Evolutionary conservation across 2,113 vertebrate species (phyloP).

Genomic region (Elgaria multicarinata): DNA sequence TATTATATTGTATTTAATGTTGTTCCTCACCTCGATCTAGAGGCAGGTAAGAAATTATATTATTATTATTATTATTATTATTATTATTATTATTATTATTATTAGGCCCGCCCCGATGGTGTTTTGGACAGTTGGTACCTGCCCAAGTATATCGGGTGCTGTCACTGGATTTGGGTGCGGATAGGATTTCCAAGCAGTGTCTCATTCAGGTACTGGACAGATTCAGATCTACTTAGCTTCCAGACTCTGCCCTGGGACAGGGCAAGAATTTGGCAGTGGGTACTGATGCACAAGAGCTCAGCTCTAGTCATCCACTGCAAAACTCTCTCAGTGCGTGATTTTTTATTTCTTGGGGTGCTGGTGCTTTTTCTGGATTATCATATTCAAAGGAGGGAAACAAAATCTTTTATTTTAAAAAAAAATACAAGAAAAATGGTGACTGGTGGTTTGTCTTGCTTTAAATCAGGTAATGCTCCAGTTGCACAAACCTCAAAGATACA

Average conservation of each 20-base stretch:
- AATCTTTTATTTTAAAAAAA: no score
- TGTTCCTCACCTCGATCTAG: no score
- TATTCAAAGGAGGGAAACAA: neutral
- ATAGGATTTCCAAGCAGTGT: neutral
- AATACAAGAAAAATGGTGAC: neutral
- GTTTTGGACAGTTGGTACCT: neutral
- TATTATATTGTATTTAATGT: no score
- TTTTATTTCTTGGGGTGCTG: neutral
- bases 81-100: no score
- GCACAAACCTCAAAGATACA: neutral
- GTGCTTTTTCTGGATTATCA: no score
- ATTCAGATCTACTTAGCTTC: neutral
- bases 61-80: no score
- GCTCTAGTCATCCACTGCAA: neutral
- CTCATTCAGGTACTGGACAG: neutral
- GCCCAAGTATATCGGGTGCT: neutral
- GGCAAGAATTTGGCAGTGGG: neutral
- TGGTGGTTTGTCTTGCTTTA: neutral
- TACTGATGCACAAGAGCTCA: neutral
- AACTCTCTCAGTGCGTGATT: neutral
- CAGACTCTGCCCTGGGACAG: neutral
- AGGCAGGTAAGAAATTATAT: no score
- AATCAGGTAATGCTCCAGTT: neutral
- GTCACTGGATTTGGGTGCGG: neutral
- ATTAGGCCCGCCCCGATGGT: neutral